Evolutionary conservation across 2,797 vertebrate species (phyloP), one percentile per base, ranked within the genome.

Genomic region (Argyrosomus regius): DNA sequence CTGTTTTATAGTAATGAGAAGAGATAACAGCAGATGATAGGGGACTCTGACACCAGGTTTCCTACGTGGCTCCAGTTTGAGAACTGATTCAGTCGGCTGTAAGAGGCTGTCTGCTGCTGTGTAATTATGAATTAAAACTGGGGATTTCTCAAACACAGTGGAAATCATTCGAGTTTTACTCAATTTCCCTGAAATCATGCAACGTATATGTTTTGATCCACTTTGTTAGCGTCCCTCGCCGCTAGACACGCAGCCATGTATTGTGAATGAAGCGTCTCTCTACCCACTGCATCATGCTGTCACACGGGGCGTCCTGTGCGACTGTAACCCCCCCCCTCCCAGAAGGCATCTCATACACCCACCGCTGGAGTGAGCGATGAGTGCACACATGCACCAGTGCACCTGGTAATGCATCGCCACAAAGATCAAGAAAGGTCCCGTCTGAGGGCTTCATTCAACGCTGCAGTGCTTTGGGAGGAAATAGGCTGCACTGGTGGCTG

Each of bases 351-450:
- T 81, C 80, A 72, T 76, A 84, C 89, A 87, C 54, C 83, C 76
- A 24, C 84, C 31, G 31, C 83, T 31, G 67, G 72, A 87, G 82
- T 94, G 94, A 95, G 88, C 87, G 89, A 95, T 94, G 91, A 91
- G 87, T 74, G 76, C 73, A 61, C 78, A 39, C 88, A 93, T 93
- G 93, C 93, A 90, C 90, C 88, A 90, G 79, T 92, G 93, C 91
- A 79, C 87, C 89, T 90, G 90, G 86, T 92, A 93, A 94, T 93
- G 91, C 92, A 84, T 92, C 81, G 89, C 86, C 91, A 83, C 89
- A 90, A 67, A 92, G 88, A 93, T 93, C 92, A 89, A 90, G 89
- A 91, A 92, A 92, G 90, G 91, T 90, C 90, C 84, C 66, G 65
- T 90, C 90, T 89, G 86, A 92, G 90, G 89, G 89, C 88, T 93